Percentiles rank a stretch among this genome's conserved stretches.
Evolutionary conservation across 2,113 vertebrate genomes (phyloP).

Genomic region (Pterophyllum scalare): DNA sequence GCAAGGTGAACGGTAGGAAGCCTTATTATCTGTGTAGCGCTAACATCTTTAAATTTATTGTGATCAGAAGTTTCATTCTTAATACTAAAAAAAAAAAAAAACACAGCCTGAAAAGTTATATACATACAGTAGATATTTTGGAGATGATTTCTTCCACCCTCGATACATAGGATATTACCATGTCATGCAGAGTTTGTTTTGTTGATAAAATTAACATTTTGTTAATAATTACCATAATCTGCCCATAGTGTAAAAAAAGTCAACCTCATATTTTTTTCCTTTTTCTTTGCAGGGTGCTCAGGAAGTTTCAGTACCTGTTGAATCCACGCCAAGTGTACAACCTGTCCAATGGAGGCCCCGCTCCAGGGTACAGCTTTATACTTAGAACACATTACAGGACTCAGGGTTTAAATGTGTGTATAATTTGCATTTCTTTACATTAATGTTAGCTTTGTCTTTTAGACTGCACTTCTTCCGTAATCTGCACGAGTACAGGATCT

Average conservation of each 20-base stretch:
- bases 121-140: background rate
- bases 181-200: background rate
- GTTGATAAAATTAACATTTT: too few relatives aligned
- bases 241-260: background rate
- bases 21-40: too few relatives aligned
- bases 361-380: slow-evolving; percentile 79
- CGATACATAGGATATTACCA: background rate
- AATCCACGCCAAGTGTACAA: slow-evolving; percentile 94
- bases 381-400: background rate
- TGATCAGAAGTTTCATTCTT: background rate
- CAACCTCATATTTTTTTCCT: background rate
- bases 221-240: too few relatives aligned
- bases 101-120: too few relatives aligned
- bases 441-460: slow-evolving; percentile 1
- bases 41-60: background rate
- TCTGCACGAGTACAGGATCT: slow-evolving; percentile 84
- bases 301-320: slow-evolving; percentile 91
- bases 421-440: background rate
- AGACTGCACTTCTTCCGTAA: slow-evolving; percentile 90
- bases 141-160: background rate
- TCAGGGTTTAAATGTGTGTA: background rate
- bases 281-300: slow-evolving; percentile 83
- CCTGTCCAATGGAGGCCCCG: slow-evolving; percentile 87
- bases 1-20: slow-evolving; percentile 88
- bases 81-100: background rate